A percentile compares a stretch with the other conserved stretches of the same genome.
Evolutionary conservation across 2,797 vertebrate species (phyloP).

Genomic region (Cephalopachus bancanus): DNA sequence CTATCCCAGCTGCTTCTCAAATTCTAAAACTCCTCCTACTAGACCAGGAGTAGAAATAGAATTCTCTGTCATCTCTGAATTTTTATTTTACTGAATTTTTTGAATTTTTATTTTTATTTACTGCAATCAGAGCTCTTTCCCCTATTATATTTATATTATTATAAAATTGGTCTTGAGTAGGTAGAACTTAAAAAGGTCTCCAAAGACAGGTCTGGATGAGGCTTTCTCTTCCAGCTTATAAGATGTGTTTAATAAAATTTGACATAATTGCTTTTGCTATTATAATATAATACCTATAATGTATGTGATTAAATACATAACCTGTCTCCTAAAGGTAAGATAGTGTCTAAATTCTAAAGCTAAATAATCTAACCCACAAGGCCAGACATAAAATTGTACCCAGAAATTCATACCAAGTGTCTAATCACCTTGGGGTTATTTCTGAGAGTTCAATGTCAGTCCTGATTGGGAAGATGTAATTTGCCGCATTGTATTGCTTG

Average conservation of each 20-base stretch:
- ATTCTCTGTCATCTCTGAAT: conserved; percentile 69
- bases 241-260: conserved; percentile 51
- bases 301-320: not conserved
- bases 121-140: conserved; percentile 5
- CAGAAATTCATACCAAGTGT: conserved; percentile 69
- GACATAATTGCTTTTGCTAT: not conserved
- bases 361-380: conserved; percentile 55
- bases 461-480: conserved; percentile 62
- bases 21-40: conserved; percentile 65
- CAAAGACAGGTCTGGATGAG: not conserved
- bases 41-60: conserved; percentile 66
- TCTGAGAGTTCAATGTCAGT: conserved; percentile 52
- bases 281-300: conserved; percentile 51
- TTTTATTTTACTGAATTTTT: conserved; percentile 63
- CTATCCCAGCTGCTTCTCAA: conserved; percentile 67
- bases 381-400: conserved; percentile 69
- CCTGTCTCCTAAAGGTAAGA: conserved; percentile 15
- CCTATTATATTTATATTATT: conserved; percentile 47
- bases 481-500: conserved; percentile 65
- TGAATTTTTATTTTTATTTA: too few species aligned
- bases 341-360: conserved; percentile 74
- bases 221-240: conserved; percentile 45
- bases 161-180: conserved; percentile 25
- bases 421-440: conserved; percentile 66
- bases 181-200: conserved; percentile 47